phyloP scores from a whole-genome alignment of 1,140 invertebrate genomes.

The Triops longicaudatus region DNA sequence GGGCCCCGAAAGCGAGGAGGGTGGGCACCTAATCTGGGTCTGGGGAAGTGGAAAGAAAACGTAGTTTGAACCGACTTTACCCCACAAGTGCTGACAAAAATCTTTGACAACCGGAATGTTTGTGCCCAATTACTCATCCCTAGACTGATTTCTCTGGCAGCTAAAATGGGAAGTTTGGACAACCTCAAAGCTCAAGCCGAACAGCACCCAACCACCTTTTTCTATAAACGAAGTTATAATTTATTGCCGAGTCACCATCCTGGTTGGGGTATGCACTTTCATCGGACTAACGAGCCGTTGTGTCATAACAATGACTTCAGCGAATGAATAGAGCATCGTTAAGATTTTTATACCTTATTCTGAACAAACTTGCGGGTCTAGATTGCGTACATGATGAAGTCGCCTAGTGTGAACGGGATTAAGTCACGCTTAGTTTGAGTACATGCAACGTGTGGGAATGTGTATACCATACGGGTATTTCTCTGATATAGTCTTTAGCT shows the following conservation, averaged over 20 bases:
- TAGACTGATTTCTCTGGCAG: background rate
- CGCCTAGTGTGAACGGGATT: too few relatives aligned
- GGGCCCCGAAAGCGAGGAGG: background rate
- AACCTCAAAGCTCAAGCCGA: background rate
- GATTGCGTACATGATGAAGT: too few relatives aligned
- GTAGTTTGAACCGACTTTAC: background rate
- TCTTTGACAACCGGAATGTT: background rate
- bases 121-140: background rate
- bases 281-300: too few relatives aligned
- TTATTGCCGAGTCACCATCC: too few relatives aligned
- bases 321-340: background rate
- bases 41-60: background rate
- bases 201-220: background rate
- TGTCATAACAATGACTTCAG: slow-evolving; percentile 17
- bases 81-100: slow-evolving; percentile 8
- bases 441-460: too few relatives aligned
- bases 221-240: background rate
- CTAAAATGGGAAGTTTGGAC: background rate
- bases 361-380: too few relatives aligned
- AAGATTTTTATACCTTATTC: background rate
- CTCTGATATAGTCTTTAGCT: too few relatives aligned
- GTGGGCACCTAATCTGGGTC: background rate
- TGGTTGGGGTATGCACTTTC: too few relatives aligned
- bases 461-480: too few relatives aligned
- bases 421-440: too few relatives aligned